Base-by-base conservation (phyloP, 1,140 invertebrate species). In the Marisa cornuarietis region DNA sequence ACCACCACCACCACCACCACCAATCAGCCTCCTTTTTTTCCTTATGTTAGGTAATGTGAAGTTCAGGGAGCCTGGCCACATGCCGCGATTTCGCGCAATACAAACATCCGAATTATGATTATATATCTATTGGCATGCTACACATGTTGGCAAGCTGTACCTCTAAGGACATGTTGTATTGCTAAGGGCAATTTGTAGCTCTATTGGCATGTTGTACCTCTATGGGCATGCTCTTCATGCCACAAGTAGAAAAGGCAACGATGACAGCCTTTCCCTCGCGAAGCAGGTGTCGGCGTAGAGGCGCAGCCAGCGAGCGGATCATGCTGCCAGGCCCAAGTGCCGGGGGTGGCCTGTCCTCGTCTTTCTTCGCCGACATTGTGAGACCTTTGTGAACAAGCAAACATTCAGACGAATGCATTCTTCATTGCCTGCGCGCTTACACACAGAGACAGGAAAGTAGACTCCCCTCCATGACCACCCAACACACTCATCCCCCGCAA, bases 301-400 rank as follows among this genome's bases (percentile, higher is more conserved):
- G 82, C 0, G 85, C 83, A 14, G 88, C 86, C 63, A 91, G 83
- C 4, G 87, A 87, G 22, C 79, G 78, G 51, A 91, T 88, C 77
- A 86, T 88, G 80, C 88, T 90, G 24, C 90, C 89, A 0, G 88
- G 89, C 5, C 90, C 89, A 72, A 84, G 83, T 1, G 86, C 81
- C 9, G 89, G 89, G 6, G 84, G 81, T 0, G 87, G 83, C 71
- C 88, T 87, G 13, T 89, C 85, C 22, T 88, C 85, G 51, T 88
- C 87, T 76, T 89, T 88, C 77, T 86, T 87, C 6, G 81, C 82
- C 63, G 82, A 61, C 81, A 80, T 80, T 31, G n/a, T 72, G n/a
- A n/a, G 9, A n/a, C 22, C 24, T 31, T 31, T 72, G 54, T 11
- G 54, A 58, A 58, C 54, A 58, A 58, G 16, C 74, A 42, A 58